A percentile compares a stretch with the other conserved stretches of the same genome.
Evolutionary conservation across 2,113 vertebrate species (phyloP).

Genomic region (Thymallus thymallus): DNA sequence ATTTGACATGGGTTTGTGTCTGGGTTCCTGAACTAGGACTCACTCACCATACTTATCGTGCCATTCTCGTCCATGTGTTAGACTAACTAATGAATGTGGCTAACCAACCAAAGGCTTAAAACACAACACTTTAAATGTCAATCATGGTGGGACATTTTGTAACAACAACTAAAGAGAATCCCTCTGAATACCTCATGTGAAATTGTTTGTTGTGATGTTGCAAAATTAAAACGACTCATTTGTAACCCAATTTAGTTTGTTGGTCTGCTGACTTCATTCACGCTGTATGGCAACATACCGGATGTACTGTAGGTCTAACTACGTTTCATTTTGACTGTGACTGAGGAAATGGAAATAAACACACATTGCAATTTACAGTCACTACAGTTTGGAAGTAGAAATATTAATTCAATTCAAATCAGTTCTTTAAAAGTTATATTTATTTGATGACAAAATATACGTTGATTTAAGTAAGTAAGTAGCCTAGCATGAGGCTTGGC

Average conservation of each 20-base stretch:
- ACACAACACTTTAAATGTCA: constrained; percentile 76
- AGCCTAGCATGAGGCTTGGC: no score
- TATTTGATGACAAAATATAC: no score
- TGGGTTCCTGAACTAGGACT: constrained; percentile 57
- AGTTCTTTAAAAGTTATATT: no score
- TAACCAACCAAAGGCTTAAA: constrained; percentile 80
- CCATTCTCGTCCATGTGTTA: constrained; percentile 74
- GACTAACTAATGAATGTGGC: constrained; percentile 79
- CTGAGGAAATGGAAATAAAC: constrained; percentile 2
- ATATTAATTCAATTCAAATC: not conserved
- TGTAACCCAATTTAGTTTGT: constrained; percentile 65
- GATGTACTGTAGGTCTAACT: not conserved
- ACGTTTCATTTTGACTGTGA: not conserved
- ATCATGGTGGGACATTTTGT: constrained; percentile 82
- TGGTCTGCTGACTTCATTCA: constrained; percentile 37
- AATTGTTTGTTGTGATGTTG: constrained; percentile 84
- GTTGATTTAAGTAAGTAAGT: no score
- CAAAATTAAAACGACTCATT: constrained; percentile 79
- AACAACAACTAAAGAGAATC: constrained; percentile 77
- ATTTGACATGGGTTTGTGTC: constrained; percentile 52
- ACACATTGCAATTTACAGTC: not conserved
- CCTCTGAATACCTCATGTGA: constrained; percentile 84
- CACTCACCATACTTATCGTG: constrained; percentile 70
- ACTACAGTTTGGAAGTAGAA: not conserved
- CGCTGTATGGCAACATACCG: not conserved